phyloP scores from a whole-genome alignment of 1,140 invertebrate species.

The Sitobion miscanthi region DNA sequence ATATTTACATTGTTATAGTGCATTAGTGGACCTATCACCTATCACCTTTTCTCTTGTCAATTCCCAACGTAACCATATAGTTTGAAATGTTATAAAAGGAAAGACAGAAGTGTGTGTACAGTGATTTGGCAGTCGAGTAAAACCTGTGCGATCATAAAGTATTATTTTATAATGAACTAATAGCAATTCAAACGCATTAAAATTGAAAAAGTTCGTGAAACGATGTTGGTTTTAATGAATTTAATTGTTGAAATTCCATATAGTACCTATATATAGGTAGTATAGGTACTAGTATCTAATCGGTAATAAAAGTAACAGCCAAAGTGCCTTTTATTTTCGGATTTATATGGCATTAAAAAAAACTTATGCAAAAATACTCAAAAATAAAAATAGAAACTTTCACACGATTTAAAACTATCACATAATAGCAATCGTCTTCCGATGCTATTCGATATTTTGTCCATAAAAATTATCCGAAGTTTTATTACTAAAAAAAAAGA shows the following conservation, averaged over 20 bases:
- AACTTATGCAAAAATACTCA: neutral
- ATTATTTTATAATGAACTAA: slow-evolving; percentile 8
- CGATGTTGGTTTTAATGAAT: neutral
- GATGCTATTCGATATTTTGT: neutral
- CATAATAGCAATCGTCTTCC: neutral
- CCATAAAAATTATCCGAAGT: neutral
- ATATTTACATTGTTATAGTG: neutral
- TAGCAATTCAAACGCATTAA: neutral
- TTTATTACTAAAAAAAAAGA: neutral
- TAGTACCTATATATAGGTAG: too few species aligned
- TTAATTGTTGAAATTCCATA: neutral
- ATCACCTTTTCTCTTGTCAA: neutral
- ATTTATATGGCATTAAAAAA: neutral
- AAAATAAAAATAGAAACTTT: slow-evolving; percentile 15
- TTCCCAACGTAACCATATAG: neutral
- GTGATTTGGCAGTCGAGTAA: neutral
- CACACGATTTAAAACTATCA: neutral
- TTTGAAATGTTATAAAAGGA: slow-evolving; percentile 11
- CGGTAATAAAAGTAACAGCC: neutral
- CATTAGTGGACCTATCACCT: neutral
- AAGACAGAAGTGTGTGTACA: neutral
- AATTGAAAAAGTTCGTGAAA: neutral
- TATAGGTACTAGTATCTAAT: neutral
- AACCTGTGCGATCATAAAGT: neutral
- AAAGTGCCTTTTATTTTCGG: neutral